phyloP scores from a whole-genome alignment of 2,113 vertebrate species.

The Alexandromys fortis region DNA sequence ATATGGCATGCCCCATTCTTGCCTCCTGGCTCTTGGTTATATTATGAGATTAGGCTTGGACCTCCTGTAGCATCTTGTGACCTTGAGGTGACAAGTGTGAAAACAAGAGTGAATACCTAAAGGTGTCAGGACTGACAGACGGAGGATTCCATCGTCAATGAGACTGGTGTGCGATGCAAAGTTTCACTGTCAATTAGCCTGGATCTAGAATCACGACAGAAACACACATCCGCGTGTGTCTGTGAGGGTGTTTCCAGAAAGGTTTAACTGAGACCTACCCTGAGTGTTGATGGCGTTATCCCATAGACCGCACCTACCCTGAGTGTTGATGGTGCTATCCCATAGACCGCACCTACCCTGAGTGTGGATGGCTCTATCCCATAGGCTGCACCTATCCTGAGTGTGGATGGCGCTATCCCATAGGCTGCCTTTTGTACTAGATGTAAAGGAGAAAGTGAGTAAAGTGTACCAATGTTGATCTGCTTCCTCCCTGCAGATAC shows the following conservation, averaged over 20 bases:
- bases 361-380: too few species aligned
- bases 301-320: too few species aligned
- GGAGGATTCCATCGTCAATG: not conserved
- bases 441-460: too few species aligned
- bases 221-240: not conserved
- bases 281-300: too few species aligned
- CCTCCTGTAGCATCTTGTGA: not conserved
- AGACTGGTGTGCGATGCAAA: not conserved
- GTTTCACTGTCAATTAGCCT: not conserved
- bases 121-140: not conserved
- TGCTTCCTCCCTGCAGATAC: not conserved
- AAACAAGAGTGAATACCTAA: not conserved
- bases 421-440: not conserved
- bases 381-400: too few species aligned
- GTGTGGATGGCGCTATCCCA: too few species aligned
- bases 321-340: too few species aligned
- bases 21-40: not conserved
- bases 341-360: too few species aligned
- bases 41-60: not conserved
- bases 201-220: not conserved
- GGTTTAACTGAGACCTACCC: not conserved
- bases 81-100: not conserved
- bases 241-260: too few species aligned
- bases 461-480: too few species aligned
- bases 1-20: not conserved